These are phyloP conservation scores for Crotophaga sulcirostris DNA, from an alignment of 2,113 vertebrate species.

Conservation along the genomic window DNA sequence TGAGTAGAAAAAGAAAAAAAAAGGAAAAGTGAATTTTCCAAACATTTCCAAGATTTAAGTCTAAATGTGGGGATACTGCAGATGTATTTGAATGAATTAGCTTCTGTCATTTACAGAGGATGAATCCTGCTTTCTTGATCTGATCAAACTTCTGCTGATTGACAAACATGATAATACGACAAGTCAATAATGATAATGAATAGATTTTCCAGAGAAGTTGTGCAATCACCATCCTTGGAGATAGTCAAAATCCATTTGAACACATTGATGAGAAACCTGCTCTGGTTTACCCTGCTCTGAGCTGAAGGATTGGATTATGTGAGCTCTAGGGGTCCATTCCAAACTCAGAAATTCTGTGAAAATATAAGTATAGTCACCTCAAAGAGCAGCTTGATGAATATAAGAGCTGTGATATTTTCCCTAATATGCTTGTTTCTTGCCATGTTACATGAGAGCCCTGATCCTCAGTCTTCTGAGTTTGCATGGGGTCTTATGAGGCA, in stretches of 20 bases:
- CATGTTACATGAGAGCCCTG: accelerated
- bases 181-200: neutral
- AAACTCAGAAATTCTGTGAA: neutral
- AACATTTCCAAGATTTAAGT: neutral
- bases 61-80: neutral
- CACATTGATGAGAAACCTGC: neutral
- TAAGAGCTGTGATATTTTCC: neutral
- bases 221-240: neutral
- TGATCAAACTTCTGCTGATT: neutral
- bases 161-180: neutral
- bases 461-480: neutral
- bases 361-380: neutral
- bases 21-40: neutral
- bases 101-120: neutral
- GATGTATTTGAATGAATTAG: neutral
- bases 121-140: neutral
- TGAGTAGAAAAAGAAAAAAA: neutral
- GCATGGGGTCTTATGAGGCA: neutral
- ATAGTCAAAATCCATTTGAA: neutral
- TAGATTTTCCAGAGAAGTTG: neutral
- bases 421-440: neutral
- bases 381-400: neutral
- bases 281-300: neutral
- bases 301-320: neutral
- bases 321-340: neutral